Base-by-base conservation (phyloP, 2,797 vertebrate genomes). In the Acanthis flammea region DNA sequence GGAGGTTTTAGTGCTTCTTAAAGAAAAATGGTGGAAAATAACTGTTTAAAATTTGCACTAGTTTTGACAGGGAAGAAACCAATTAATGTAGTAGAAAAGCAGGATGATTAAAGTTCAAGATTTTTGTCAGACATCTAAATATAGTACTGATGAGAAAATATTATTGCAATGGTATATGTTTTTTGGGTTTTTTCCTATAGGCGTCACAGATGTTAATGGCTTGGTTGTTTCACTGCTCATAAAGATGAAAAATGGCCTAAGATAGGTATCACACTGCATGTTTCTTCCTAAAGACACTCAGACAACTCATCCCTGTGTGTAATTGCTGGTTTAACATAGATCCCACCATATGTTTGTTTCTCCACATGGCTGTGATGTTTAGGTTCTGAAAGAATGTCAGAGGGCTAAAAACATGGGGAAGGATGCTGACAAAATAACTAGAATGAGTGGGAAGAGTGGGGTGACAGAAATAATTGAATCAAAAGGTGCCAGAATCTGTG, bases 101-200 rank as follows among this genome's bases (percentile, higher is more conserved):
- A 5, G 16, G 30, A 35, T 41, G 47, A 66, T 83, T 60, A 58
- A n/a, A 83, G 28, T 33, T 58, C 11, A 55, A 25, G 70, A 30
- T 75, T 62, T 13, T 74, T 71, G 42, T 27, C 22, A 39, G 27
- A 27, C 4, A 3, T 50, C 72, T 60, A 86, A 57, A 50, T 67
- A 47, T 3, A 13, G 19, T 51, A 14, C 11, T 54, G 62, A 68
- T 55, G 39, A 50, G 44, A 50, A 71, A 81, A 47, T 57, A 42
- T 5, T 14, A 27, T 6, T 72, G 48, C 24, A 77, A 3, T 2
- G 1, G 9, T 39, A 42, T 0, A 0, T 30, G 17, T 17, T 74
- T 51, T 55, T 7, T 58, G 12, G 5, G 2, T 19, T 79, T 90
- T 71, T 79, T 72, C 42, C 23, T 63, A 0, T 30, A 54, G 60